A percentile compares a stretch with the other conserved stretches of the same genome.
Evolutionary conservation across 2,888 invertebrate species (phyloP).

Genomic region (Pandemis corylana): DNA sequence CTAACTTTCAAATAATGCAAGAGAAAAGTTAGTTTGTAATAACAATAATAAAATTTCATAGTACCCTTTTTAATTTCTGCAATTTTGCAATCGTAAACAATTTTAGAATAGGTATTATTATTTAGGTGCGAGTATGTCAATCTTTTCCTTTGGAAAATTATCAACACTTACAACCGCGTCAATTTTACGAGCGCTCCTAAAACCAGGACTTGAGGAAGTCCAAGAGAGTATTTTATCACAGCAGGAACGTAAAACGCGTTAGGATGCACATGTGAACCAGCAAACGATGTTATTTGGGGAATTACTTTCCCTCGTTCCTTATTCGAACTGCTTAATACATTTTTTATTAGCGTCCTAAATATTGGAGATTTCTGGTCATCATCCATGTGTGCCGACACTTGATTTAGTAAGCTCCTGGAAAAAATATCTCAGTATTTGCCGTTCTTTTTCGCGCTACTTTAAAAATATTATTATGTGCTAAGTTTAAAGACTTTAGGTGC

Average conservation of each 20-base stretch:
- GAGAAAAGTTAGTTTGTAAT: too few species aligned
- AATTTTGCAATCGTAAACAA: not conserved
- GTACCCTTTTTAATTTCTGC: not conserved
- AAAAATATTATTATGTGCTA: not conserved
- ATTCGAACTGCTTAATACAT: constrained; percentile 22
- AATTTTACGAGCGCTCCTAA: constrained; percentile 22
- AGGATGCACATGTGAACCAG: constrained; percentile 26
- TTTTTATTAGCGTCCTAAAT: constrained; percentile 15
- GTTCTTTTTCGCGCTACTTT: not conserved
- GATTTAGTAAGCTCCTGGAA: not conserved
- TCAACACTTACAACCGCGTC: constrained; percentile 18
- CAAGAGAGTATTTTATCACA: constrained; percentile 27
- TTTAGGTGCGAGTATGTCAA: not conserved
- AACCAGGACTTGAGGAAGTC: constrained; percentile 23
- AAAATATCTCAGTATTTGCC: not conserved
- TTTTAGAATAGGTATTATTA: not conserved
- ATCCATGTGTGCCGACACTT: not conserved
- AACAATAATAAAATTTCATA: not conserved
- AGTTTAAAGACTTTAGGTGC: too few species aligned
- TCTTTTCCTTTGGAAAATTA: constrained; percentile 9
- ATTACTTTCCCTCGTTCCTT: constrained; percentile 26
- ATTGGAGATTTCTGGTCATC: not conserved
- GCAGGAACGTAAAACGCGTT: constrained; percentile 12
- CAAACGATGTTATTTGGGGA: constrained; percentile 22
- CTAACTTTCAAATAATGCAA: too few species aligned